Base-by-base conservation (phyloP, 2,797 vertebrate species). In the Centropyge bicolor region DNA sequence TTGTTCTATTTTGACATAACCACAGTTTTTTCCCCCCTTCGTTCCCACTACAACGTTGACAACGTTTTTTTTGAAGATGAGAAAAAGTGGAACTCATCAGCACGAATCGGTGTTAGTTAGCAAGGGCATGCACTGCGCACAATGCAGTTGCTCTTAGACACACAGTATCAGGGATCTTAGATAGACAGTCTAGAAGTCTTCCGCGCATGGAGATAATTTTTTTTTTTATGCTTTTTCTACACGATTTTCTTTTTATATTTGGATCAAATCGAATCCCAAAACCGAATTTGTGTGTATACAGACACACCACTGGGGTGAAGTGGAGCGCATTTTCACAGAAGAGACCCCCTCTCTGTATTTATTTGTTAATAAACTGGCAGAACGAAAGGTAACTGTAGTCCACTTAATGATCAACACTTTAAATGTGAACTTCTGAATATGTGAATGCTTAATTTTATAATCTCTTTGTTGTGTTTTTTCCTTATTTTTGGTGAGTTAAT, bases 131-230 rank as follows among this genome's bases (percentile, higher is more conserved):
- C 94, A 93, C 97, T 97, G 97, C 96, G 97, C 96, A 97, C 97
- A 98, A 98, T 98, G 97, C 97, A 97, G 97, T 94, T 93, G 95
- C 95, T 90, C 70, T 92, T 97, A 98, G 97, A 96, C 92, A 89
- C 94, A 95, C 93, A 97, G 95, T 95, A 90, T 78, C 94, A 94
- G 97, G 96, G 93, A 92, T 92, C 92, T 93, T 95, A 98, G 97
- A 83, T 89, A 98, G 97, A 94, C 85, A 96, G 95, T 84, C 83
- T 85, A 92, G 54, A 91, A 82, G 51, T 64, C 75, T 51, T 84
- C 83, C 69, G 75, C 84, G 83, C 85, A 71, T 24, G 84, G 84
- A 90, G 78, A 85, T 56, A 82, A 88, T 91, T 89, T 92, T 83
- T 92, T 88, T 75, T 92, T 92, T 91, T 90, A 83, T 84, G 80